phyloP scores from a whole-genome alignment of 2,888 invertebrate species.

The Oscheius sp. region DNA sequence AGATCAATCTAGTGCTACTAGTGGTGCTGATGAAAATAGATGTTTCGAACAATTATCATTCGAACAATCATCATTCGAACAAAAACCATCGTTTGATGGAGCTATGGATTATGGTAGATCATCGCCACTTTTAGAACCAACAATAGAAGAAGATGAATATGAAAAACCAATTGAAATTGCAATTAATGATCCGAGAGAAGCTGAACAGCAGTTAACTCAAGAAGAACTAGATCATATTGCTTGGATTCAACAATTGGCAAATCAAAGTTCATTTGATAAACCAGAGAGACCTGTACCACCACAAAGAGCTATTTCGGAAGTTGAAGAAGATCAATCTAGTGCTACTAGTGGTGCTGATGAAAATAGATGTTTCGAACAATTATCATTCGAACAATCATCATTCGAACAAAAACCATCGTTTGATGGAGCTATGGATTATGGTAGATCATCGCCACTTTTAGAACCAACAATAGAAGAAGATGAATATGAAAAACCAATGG shows the following conservation, averaged over 20 bases:
- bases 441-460: constrained; percentile 17
- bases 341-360: constrained; percentile 32
- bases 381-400: constrained; percentile 10
- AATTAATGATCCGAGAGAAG: background rate
- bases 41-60: background rate
- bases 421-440: constrained; percentile 17
- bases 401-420: constrained; percentile 1
- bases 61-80: background rate
- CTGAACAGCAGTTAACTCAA: constrained; percentile 10
- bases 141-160: background rate
- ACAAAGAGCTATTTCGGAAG: too few species aligned
- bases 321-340: constrained; percentile 11
- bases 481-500: too few species aligned
- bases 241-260: constrained; percentile 28
- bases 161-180: constrained; percentile 1
- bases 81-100: background rate
- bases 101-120: too few species aligned
- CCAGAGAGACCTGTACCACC: background rate
- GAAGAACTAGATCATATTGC: constrained; percentile 29
- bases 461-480: constrained; percentile 19
- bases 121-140: too few species aligned
- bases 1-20: background rate
- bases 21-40: background rate
- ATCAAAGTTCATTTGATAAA: background rate
- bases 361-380: constrained; percentile 20